Percentiles rank a stretch among this genome's conserved stretches.
Conservation (phyloP, 2,797 vertebrate species). For the Gambusia yucatana region DNA sequence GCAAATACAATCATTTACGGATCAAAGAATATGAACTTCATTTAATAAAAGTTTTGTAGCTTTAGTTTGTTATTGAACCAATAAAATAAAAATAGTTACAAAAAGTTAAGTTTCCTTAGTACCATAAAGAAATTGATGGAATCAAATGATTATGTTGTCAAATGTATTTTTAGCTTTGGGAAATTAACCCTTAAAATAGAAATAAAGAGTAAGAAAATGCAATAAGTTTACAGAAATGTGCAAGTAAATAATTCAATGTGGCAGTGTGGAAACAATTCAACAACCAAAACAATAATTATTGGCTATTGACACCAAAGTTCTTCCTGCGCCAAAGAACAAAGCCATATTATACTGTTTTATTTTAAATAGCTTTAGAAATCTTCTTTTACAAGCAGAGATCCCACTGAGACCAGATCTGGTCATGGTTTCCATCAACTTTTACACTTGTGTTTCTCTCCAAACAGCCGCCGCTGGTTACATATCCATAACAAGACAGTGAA, state of each 20-base stretch:
- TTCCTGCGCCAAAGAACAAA: neutral
- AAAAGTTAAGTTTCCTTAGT: neutral
- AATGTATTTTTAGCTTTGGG: conserved; percentile 30
- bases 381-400: conserved; percentile 2
- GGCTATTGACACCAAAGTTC: neutral
- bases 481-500: conserved; percentile 46
- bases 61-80: too few species aligned
- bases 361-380: conserved; percentile 9
- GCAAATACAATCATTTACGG: neutral
- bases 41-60: too few species aligned
- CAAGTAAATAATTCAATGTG: neutral
- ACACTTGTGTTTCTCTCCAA: conserved; percentile 20
- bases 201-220: neutral
- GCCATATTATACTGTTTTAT: neutral
- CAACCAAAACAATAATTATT: conserved; percentile 55
- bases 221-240: neutral
- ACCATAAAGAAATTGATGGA: neutral
- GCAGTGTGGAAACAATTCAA: neutral
- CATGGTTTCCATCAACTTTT: conserved; percentile 16
- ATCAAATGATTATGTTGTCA: neutral
- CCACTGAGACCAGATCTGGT: conserved; percentile 6
- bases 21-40: too few species aligned
- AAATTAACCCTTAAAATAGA: neutral
- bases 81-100: too few species aligned
- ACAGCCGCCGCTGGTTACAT: conserved; percentile 12